Base-by-base conservation (phyloP, 1,140 invertebrate genomes). In the Drosophila burlai region DNA sequence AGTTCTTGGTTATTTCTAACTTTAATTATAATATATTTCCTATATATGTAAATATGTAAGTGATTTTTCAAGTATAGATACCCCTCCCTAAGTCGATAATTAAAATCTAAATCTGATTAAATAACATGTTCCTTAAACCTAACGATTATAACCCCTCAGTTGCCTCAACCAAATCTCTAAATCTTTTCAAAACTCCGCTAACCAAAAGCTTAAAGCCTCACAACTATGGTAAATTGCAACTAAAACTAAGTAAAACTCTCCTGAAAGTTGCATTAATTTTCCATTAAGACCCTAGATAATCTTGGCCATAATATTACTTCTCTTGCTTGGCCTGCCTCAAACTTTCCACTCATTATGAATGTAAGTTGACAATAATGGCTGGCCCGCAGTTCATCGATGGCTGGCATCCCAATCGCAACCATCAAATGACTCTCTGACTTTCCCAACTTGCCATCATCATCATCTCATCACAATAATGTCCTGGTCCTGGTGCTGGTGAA, bases 281-380 rank as follows among this genome's bases (percentile, higher is more conserved):
- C 36, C 45, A 50, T 73, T 61, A 52, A 52, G 46, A n/a, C 18
- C 38, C 7, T n/a, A 61, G 55, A 61, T 73, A 38, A 73, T 60
- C 54, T 50, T 50, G 18, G 24, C 62, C 36, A 40, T 31, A 4
- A 31, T 73, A 73, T 47, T 67, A 68, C 63, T n/a, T 40, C 21
- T 24, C 13, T 24, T 49, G 46, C 13, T 24, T 49, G 46, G 59
- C 16, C 67, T 21, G 38, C 24, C 21, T 11, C 64, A 73, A 81
- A 34, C 81, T 84, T 84, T 84, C 81, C 77, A 84, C 82, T 85
- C 78, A 84, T 84, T 84, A 85, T 85, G 63, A 85, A 85, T 85
- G 78, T 68, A 52, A 58, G 72, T 61, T 72, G 72, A 76, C 81
- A 80, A 64, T 71, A 52, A 31, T 52, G 49, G 54, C 65, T 54